Evolutionary conservation across 2,888 invertebrate genomes (phyloP), one percentile per base, ranked within the genome.

Genomic region (Idaea aversata): DNA sequence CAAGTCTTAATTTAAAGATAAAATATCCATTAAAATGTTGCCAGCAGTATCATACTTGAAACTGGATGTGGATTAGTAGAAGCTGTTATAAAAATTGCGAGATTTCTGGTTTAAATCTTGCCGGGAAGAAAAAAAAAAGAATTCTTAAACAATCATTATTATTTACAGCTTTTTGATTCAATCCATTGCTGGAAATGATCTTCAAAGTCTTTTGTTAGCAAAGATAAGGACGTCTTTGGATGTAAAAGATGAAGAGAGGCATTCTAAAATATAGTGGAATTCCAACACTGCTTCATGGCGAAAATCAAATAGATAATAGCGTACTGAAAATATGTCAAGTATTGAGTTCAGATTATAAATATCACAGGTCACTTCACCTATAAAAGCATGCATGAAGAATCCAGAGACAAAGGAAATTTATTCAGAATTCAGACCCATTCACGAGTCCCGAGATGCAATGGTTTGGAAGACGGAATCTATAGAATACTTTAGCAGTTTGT

Each of bases 401-500:
- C 47, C 13, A 47, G 47, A 47, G 47, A 47, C 47, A 47, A 47
- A 47, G 47, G 7, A 47, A 47, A 47, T 47, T 47, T 47, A 47
- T 47, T 47, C 47, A 47, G 13, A 47, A 47, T 47, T 47, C 7
- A 47, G 13, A 47, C 47, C 47, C 47, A 6, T 47, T 47, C 47
- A 13, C 47, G 13, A 47, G 47, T 47, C 47, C 10, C 10, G 47
- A 47, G 47, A 47, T 47, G 47, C 47, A 47, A 47, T 47, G 47
- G 47, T 47, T 47, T 47, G 47, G 47, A 47, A 47, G 47, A 47
- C 47, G 13, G 47, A 13, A 10, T 47, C 10, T 13, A 47, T 47
- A 47, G 47, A 47, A 47, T 47, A 47, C 47, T 47, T 47, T 47
- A 47, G 47, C 47, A 47, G 47, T 47, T 47, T 47, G 47, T 47